Conservation (phyloP, 2,797 vertebrate genomes). For the Phyllotis vaccarum region DNA sequence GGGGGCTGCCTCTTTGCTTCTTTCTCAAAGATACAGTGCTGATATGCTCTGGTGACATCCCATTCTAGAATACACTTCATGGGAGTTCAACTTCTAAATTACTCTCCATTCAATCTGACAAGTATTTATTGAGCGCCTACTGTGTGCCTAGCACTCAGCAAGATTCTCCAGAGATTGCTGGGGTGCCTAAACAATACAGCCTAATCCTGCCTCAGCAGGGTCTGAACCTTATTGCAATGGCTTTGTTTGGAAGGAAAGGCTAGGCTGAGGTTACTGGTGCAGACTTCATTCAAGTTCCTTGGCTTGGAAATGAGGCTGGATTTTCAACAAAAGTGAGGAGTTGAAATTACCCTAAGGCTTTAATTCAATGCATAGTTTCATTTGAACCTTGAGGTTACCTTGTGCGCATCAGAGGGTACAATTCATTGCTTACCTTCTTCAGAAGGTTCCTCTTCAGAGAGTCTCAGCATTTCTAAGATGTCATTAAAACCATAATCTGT, state of each 20-base stretch:
- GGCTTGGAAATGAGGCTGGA: constrained; percentile 76
- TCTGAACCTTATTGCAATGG: constrained; percentile 71
- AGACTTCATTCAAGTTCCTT: constrained; percentile 74
- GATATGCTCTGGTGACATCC: constrained; percentile 59
- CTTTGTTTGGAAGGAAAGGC: constrained; percentile 70
- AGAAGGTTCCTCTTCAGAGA: constrained; percentile 85
- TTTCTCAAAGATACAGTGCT: constrained; percentile 57
- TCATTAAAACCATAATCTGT: constrained; percentile 95
- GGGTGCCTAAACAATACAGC: constrained; percentile 75
- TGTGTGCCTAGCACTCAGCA: constrained; percentile 72
- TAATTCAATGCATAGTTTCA: constrained; percentile 68
- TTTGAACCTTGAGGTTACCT: constrained; percentile 70
- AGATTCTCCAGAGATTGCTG: constrained; percentile 71
- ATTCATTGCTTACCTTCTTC: constrained; percentile 90
- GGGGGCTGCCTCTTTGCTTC: background rate
- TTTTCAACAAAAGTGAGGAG: constrained; percentile 78
- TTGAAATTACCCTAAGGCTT: constrained; percentile 68
- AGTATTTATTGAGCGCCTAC: constrained; percentile 82
- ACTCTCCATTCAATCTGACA: constrained; percentile 77
- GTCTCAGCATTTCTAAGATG: constrained; percentile 92
- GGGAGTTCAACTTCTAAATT: constrained; percentile 76
- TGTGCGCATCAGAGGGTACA: constrained; percentile 10
- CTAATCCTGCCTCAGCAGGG: constrained; percentile 78
- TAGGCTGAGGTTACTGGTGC: constrained; percentile 55
- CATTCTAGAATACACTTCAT: constrained; percentile 68